Conservation (phyloP, 2,888 invertebrate genomes). For the Leptinotarsa peninsularis region DNA sequence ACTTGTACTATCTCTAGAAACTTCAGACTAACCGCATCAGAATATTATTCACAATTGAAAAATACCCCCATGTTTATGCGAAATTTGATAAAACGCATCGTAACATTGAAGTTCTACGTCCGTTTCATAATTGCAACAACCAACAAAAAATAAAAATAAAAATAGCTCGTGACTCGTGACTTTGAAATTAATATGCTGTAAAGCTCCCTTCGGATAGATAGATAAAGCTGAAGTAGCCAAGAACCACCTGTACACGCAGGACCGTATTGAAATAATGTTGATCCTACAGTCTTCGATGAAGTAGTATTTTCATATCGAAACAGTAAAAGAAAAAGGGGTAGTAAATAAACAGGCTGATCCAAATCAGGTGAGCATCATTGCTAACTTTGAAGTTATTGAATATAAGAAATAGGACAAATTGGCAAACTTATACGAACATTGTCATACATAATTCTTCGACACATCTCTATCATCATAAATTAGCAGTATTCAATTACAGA, state of each 20-base stretch:
- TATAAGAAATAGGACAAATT: too few species aligned
- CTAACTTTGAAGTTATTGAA: too few species aligned
- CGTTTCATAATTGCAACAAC: slow-evolving; percentile 11
- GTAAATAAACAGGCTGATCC: too few species aligned
- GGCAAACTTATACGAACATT: too few species aligned
- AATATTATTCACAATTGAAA: background rate
- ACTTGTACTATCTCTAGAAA: too few species aligned
- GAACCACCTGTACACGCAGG: slow-evolving; percentile 33
- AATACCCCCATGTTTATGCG: slow-evolving; percentile 4
- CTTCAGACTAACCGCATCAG: background rate
- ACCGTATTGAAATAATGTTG: background rate
- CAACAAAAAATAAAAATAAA: slow-evolving; percentile 29
- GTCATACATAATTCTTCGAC: too few species aligned
- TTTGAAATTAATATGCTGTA: slow-evolving; percentile 40
- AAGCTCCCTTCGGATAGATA: slow-evolving; percentile 38
- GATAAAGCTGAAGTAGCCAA: slow-evolving; percentile 39
- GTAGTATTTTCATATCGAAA: background rate
- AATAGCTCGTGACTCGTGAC: slow-evolving; percentile 36
- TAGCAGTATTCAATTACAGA: too few species aligned
- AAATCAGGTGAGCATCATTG: too few species aligned
- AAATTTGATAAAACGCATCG: background rate
- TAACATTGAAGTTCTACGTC: slow-evolving; percentile 5
- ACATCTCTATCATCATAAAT: too few species aligned
- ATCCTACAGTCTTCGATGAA: background rate
- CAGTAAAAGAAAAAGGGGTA: background rate